Base-by-base conservation (phyloP, 2,888 invertebrate genomes). In the Cryptops parisi region DNA sequence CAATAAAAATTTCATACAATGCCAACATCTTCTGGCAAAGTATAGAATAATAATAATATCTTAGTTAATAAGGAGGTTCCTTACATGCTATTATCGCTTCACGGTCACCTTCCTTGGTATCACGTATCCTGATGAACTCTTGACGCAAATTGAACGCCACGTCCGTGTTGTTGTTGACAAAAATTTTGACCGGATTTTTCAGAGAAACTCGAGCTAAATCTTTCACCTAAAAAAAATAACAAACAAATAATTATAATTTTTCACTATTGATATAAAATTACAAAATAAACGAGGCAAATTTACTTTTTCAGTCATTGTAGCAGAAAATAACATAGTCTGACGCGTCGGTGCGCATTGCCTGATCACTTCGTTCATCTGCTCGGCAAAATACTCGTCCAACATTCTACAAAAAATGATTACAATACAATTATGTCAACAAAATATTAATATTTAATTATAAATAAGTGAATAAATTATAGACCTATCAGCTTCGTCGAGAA, bases 241-340 rank as follows among this genome's bases (percentile, higher is more conserved):
- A 49, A 27, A 27, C 21, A 47, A n/a, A 55, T 43, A 55, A n/a
- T 2, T 54, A 33, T 33, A 33, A 33, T 33, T 33, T 33, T 33
- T 33, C 33, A 33, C 33, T n/a, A n/a, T n/a, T n/a, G n/a, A n/a
- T n/a, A n/a, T n/a, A n/a, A n/a, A n/a, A n/a, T n/a, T n/a, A n/a
- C n/a, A n/a, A n/a, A n/a, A n/a, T n/a, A n/a, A n/a, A n/a, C n/a
- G n/a, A n/a, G n/a, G n/a, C n/a, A n/a, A 25, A 52, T 58, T 57
- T 55, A 96, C 96, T 70, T 88, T 82, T 52, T 96, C 96, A n/a
- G 93, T 93, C 96, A 98, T 97, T 15, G 98, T 98, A 33, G 98
- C 98, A 0, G 97, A 97, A 74, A 97, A 97, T 54, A 98, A 72
- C 79, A 98, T 86, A 0, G 94, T 97, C 71, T 98, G 97, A 9